These are phyloP conservation scores for Eustalomyia histrio DNA, from an alignment of 2,888 invertebrate genomes.

Conservation along the genomic window DNA sequence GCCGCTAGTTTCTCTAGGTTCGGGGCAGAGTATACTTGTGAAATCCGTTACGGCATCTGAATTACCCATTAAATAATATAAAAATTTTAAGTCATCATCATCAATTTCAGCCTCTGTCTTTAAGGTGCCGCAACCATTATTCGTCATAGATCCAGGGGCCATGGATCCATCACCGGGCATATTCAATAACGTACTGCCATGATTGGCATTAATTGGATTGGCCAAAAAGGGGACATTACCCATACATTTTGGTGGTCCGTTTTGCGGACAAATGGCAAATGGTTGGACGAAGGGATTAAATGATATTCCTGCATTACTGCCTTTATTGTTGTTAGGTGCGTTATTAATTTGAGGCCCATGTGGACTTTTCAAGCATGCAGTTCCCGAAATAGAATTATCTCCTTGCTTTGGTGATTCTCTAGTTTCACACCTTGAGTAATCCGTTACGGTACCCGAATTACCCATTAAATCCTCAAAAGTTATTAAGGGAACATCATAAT, in stretches of 20 bases:
- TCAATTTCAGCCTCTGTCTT: no score
- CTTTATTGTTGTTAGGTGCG: conserved; percentile 58
- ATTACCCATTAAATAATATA: neutral
- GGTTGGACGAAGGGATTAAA: conserved; percentile 76
- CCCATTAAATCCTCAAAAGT: conserved; percentile 94
- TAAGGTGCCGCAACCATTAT: conserved; percentile 63
- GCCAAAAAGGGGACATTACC: conserved; percentile 69
- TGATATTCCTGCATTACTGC: conserved; percentile 65
- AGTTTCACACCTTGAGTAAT: conserved; percentile 91
- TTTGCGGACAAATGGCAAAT: conserved; percentile 67
- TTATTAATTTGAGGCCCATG: no score
- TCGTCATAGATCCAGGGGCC: conserved; percentile 63
- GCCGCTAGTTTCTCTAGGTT: conserved; percentile 63
- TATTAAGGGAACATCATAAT: conserved; percentile 89
- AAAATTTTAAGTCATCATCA: no score
- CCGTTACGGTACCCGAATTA: conserved; percentile 88
- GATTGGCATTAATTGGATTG: conserved; percentile 51
- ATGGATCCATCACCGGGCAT: conserved; percentile 58
- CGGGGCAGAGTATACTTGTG: no score
- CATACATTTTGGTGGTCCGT: conserved; percentile 61
- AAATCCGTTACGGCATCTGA: no score
- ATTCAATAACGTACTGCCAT: conserved; percentile 67
- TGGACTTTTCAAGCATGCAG: conserved; percentile 55
- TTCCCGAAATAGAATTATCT: conserved; percentile 66
- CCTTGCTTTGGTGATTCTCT: conserved; percentile 83